Conservation (phyloP, 2,888 invertebrate genomes). For the Drosophila picticornis region DNA sequence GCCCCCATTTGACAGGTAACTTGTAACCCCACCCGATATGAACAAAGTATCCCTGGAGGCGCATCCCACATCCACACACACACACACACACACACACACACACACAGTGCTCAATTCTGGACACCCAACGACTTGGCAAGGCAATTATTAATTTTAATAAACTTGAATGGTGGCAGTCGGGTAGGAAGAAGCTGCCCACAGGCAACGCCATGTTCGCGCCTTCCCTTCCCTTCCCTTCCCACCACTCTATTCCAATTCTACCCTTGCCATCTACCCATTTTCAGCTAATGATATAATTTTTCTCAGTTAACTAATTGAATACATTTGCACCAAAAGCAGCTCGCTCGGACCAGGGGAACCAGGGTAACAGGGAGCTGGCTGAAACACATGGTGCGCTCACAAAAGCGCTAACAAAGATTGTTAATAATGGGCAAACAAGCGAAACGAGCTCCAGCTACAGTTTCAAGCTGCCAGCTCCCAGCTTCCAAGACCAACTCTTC, state of each 20-base stretch:
- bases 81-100: slow-evolving; percentile 1
- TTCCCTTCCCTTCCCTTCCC: slow-evolving; percentile 7
- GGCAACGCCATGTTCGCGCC: slow-evolving; percentile 14
- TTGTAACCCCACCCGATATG: slow-evolving; percentile 25
- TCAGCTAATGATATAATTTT: slow-evolving; percentile 79
- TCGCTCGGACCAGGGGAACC: slow-evolving; percentile 2
- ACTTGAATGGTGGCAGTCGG: slow-evolving; percentile 44
- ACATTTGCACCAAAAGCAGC: slow-evolving; percentile 67
- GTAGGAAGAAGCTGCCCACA: slow-evolving; percentile 37
- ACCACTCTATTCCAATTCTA: not conserved
- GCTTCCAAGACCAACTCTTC: slow-evolving; percentile 5
- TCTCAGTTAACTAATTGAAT: slow-evolving; percentile 81
- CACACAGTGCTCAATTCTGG: slow-evolving; percentile 14
- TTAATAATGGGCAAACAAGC: slow-evolving; percentile 81
- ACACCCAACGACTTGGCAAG: slow-evolving; percentile 58
- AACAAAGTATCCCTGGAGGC: slow-evolving; percentile 43
- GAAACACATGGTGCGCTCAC: slow-evolving; percentile 58
- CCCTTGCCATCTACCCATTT: slow-evolving; percentile 17
- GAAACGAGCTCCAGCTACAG: slow-evolving; percentile 43
- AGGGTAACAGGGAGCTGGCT: slow-evolving; percentile 1
- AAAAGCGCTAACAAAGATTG: slow-evolving; percentile 72
- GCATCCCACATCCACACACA: slow-evolving; percentile 21
- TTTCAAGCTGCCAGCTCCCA: not conserved
- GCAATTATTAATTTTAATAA: slow-evolving; percentile 82
- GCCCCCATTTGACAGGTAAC: slow-evolving; percentile 5